phyloP scores from a whole-genome alignment of 2,113 vertebrate genomes.

The Zosterops japonicus region DNA sequence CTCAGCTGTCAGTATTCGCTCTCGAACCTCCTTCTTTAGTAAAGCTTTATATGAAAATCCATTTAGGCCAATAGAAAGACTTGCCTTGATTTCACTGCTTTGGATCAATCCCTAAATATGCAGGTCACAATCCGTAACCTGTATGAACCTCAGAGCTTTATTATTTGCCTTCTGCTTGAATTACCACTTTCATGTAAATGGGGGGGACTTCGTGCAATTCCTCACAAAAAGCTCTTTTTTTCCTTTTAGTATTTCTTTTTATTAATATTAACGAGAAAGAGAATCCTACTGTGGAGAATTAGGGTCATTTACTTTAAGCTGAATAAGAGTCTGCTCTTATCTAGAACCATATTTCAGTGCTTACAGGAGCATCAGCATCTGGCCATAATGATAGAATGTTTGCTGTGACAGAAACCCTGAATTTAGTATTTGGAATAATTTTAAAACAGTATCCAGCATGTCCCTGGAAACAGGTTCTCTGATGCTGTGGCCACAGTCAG shows the following conservation, averaged over 20 bases:
- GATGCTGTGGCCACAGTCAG: not conserved
- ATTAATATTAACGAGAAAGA: not conserved
- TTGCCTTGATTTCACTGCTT: conserved; percentile 13
- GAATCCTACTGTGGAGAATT: not conserved
- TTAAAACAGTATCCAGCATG: not conserved
- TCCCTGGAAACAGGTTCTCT: not conserved
- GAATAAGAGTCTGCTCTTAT: not conserved
- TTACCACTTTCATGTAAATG: not conserved
- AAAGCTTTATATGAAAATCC: conserved; percentile 10
- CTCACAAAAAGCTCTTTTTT: not conserved
- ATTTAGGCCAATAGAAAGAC: conserved; percentile 1
- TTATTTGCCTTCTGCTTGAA: conserved; percentile 5
- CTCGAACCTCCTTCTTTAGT: not conserved
- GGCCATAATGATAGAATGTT: not conserved
- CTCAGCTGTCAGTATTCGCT: not conserved
- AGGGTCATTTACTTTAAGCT: not conserved
- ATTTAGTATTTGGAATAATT: not conserved
- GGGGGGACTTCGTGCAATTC: not conserved
- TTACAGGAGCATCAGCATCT: not conserved
- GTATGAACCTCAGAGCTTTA: not conserved
- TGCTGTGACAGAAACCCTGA: not conserved
- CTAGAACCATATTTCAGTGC: not conserved
- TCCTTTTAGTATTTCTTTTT: not conserved
- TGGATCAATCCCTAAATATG: conserved; percentile 14
- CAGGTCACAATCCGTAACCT: conserved; percentile 3